Percentiles rank a stretch among this genome's conserved stretches.
Evolutionary conservation across 2,888 invertebrate genomes (phyloP).

Genomic region (Sipha maydis): DNA sequence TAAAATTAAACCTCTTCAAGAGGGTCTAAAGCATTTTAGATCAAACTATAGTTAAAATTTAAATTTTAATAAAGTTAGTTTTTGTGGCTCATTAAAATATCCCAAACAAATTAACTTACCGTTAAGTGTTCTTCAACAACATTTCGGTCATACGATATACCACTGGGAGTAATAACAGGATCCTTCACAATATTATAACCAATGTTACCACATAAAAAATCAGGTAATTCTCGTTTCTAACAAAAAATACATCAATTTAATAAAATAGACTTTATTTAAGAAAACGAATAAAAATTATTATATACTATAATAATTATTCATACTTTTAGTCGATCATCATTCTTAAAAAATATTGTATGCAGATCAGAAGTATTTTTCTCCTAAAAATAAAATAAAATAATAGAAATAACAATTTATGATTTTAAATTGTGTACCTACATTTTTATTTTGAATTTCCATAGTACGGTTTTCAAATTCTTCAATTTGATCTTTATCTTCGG

Average conservation of each 20-base stretch:
- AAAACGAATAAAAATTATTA: not conserved
- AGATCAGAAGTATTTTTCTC: slow-evolving; percentile 77
- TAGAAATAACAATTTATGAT: not conserved
- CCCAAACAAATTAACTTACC: slow-evolving; percentile 68
- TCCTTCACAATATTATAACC: slow-evolving; percentile 98
- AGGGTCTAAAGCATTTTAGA: too few species aligned
- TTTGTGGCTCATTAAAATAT: too few species aligned
- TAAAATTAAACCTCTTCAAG: too few species aligned
- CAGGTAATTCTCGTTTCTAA: slow-evolving; percentile 98
- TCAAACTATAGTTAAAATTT: too few species aligned
- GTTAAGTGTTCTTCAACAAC: slow-evolving; percentile 98
- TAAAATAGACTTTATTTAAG: not conserved
- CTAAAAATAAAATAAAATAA: slow-evolving; percentile 67
- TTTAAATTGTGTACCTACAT: slow-evolving; percentile 71
- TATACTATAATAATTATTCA: too few species aligned
- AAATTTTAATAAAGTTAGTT: too few species aligned
- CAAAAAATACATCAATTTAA: slow-evolving; percentile 38
- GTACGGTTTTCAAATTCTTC: slow-evolving; percentile 74
- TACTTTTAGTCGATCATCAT: slow-evolving; percentile 92
- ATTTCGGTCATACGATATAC: slow-evolving; percentile 97
- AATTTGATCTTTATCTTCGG: slow-evolving; percentile 68
- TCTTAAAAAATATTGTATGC: slow-evolving; percentile 89
- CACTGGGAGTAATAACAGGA: slow-evolving; percentile 98
- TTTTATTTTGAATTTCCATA: slow-evolving; percentile 79
- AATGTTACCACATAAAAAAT: slow-evolving; percentile 97